A percentile compares a stretch with the other conserved stretches of the same genome.
Conservation (phyloP, 2,113 vertebrate genomes). For the Rousettus leschenaultii region DNA sequence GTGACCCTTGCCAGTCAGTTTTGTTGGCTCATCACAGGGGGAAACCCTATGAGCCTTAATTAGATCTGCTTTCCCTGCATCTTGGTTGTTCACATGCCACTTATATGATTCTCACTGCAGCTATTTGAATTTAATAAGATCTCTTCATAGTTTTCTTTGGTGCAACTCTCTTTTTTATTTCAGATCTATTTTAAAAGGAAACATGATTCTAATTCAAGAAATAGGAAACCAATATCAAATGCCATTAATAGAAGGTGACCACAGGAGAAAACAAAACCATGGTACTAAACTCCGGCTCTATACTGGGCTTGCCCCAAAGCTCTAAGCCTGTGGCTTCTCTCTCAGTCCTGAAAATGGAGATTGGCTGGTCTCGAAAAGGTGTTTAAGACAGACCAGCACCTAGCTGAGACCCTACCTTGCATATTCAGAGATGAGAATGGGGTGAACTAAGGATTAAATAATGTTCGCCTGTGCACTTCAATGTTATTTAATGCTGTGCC, state of each 20-base stretch:
- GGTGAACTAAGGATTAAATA: not conserved
- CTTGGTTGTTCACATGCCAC: not conserved
- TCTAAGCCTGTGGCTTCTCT: not conserved
- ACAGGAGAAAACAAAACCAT: not conserved
- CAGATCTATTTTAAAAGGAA: not conserved
- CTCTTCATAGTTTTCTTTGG: not conserved
- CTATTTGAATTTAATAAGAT: not conserved
- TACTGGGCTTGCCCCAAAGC: too few species aligned
- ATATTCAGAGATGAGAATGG: not conserved
- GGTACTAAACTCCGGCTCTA: not conserved
- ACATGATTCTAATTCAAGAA: not conserved
- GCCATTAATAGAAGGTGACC: not conserved
- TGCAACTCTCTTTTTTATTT: not conserved
- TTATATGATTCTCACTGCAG: not conserved
- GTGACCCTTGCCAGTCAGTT: too few species aligned
- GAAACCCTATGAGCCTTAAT: too few species aligned
- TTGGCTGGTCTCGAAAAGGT: not conserved
- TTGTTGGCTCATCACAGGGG: not conserved
- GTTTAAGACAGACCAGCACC: not conserved
- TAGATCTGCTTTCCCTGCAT: too few species aligned
- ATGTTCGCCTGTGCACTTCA: fast-evolving
- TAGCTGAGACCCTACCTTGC: not conserved
- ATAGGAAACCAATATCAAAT: not conserved
- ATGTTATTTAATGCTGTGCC: not conserved
- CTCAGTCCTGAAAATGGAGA: not conserved